Percentiles rank a stretch among this genome's conserved stretches.
phyloP scores from a whole-genome alignment of 1,140 invertebrate species.

The Temnothorax curvispinosus region DNA sequence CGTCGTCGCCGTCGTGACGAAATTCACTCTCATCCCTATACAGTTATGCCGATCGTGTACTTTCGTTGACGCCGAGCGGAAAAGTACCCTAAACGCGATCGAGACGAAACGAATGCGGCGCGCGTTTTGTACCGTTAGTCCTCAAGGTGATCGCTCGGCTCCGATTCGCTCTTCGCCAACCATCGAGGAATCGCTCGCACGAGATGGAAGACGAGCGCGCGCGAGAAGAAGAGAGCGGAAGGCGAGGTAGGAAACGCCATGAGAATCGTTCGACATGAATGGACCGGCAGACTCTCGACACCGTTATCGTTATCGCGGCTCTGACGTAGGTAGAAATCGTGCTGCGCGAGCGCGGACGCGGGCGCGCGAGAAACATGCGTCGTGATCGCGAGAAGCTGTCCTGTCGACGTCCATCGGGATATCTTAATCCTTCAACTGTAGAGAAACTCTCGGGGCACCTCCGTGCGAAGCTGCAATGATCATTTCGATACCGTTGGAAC shows the following conservation, averaged over 20 bases:
- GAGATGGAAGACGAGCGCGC: background rate
- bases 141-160: slow-evolving; percentile 68
- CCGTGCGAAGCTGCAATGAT: background rate
- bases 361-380: slow-evolving; percentile 24
- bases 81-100: slow-evolving; percentile 78
- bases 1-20: slow-evolving; percentile 60
- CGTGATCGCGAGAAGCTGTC: background rate
- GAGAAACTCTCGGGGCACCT: background rate
- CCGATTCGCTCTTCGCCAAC: slow-evolving; percentile 59
- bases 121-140: slow-evolving; percentile 77
- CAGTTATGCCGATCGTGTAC: slow-evolving; percentile 65
- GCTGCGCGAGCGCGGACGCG: slow-evolving; percentile 22
- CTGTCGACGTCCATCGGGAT: slow-evolving; percentile 11
- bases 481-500: slow-evolving; percentile 24
- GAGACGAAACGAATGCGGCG: slow-evolving; percentile 71
- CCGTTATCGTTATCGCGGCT: slow-evolving; percentile 77
- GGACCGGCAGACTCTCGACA: slow-evolving; percentile 69
- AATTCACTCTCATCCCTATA: slow-evolving; percentile 78
- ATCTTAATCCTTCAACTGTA: slow-evolving; percentile 27
- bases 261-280: slow-evolving; percentile 77
- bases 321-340: slow-evolving; percentile 47
- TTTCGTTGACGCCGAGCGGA: slow-evolving; percentile 73
- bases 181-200: slow-evolving; percentile 20
- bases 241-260: slow-evolving; percentile 61
- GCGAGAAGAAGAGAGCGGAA: slow-evolving; percentile 29